Percentiles rank a stretch among this genome's conserved stretches.
Conservation (phyloP, 2,888 invertebrate species). For the Hipparchia semele region DNA sequence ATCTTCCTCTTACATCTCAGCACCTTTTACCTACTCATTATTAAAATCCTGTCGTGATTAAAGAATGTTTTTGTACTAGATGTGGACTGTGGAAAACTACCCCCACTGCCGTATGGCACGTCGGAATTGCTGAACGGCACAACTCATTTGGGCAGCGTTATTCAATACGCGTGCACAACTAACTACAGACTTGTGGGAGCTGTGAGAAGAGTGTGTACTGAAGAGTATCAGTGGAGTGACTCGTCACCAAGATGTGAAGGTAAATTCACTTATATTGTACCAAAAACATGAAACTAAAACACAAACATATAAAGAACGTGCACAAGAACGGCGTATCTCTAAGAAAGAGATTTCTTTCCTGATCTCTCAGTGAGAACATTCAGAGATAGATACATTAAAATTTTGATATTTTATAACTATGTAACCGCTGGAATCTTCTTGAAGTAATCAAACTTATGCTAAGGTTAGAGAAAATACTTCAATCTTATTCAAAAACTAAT, state of each 20-base stretch:
- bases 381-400: too few relatives aligned
- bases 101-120: conserved; percentile 90
- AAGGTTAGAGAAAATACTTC: too few relatives aligned
- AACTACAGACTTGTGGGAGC: conserved; percentile 92
- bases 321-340: too few relatives aligned
- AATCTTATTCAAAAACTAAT: too few relatives aligned
- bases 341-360: too few relatives aligned
- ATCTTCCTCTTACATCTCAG: background rate
- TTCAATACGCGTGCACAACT: conserved; percentile 90
- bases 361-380: too few relatives aligned
- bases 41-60: background rate
- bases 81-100: conserved; percentile 94
- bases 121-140: conserved; percentile 89
- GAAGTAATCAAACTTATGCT: too few relatives aligned
- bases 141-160: conserved; percentile 91
- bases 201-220: conserved; percentile 87
- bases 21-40: too few relatives aligned
- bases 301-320: too few relatives aligned
- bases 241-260: conserved; percentile 94
- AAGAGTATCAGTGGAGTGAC: conserved; percentile 92
- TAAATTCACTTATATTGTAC: conserved; percentile 51
- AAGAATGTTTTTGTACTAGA: conserved; percentile 74
- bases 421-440: too few relatives aligned
- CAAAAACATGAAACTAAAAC: too few relatives aligned
- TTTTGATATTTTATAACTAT: too few relatives aligned